phyloP scores from a whole-genome alignment of 1,140 invertebrate genomes.

The Bombus polaris region DNA sequence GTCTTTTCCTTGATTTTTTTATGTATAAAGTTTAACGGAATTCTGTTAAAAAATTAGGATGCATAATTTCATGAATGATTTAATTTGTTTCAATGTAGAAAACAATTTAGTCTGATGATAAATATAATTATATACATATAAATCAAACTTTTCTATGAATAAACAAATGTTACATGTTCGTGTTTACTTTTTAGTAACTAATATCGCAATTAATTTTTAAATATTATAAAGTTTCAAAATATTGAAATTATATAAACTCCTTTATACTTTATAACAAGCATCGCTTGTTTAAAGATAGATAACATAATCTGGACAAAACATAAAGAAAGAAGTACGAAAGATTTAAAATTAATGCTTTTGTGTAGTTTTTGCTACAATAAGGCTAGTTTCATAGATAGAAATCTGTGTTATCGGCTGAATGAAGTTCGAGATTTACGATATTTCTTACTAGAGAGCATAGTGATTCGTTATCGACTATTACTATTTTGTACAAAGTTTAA shows the following conservation, averaged over 20 bases:
- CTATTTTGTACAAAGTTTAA: background rate
- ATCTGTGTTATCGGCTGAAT: slow-evolving; percentile 54
- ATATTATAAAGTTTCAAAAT: background rate
- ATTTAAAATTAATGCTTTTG: too few relatives aligned
- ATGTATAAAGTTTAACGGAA: background rate
- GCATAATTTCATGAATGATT: background rate
- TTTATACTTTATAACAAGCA: background rate
- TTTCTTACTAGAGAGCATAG: slow-evolving; percentile 49
- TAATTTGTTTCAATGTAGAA: background rate
- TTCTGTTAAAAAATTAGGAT: too few relatives aligned
- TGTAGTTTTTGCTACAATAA: background rate
- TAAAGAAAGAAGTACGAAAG: background rate
- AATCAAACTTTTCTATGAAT: too few relatives aligned
- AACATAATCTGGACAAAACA: background rate
- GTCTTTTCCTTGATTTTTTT: background rate
- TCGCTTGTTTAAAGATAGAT: background rate
- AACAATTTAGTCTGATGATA: background rate
- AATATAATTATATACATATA: too few relatives aligned
- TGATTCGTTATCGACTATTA: background rate
- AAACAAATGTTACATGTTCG: too few relatives aligned
- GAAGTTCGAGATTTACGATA: slow-evolving; percentile 15
- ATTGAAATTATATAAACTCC: background rate
- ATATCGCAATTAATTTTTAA: background rate
- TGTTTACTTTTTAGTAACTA: background rate
- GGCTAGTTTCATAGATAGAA: background rate